phyloP scores from a whole-genome alignment of 1,140 invertebrate genomes.

The Diabrotica undecimpunctata region DNA sequence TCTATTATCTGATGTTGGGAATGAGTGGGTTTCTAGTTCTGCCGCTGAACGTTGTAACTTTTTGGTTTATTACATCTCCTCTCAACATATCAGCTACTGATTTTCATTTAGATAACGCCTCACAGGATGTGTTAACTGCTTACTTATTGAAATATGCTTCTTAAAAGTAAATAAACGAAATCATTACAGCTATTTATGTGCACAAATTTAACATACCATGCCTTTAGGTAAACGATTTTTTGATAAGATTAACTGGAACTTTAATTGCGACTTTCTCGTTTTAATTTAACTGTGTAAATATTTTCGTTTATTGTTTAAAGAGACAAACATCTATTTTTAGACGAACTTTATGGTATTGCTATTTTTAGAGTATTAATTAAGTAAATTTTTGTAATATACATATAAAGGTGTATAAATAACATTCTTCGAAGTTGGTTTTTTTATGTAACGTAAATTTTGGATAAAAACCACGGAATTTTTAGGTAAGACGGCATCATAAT shows the following conservation, averaged over 20 bases:
- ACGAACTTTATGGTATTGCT: too few species aligned
- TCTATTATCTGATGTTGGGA: conserved; percentile 17
- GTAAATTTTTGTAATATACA: too few species aligned
- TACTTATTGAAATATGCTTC: conserved; percentile 12
- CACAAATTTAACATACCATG: neutral
- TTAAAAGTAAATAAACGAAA: conserved; percentile 10
- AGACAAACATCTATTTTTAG: too few species aligned
- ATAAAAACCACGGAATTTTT: too few species aligned
- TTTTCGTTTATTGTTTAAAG: neutral
- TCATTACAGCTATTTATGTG: conserved; percentile 4
- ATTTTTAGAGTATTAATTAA: too few species aligned
- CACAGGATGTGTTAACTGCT: conserved; percentile 8
- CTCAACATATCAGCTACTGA: conserved; percentile 18
- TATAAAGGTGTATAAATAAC: too few species aligned
- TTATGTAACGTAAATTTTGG: too few species aligned
- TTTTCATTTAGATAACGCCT: conserved; percentile 19
- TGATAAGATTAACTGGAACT: too few species aligned
- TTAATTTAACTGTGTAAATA: neutral
- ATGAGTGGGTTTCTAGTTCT: conserved; percentile 14
- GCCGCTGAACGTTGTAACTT: conserved; percentile 8
- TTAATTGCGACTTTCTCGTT: neutral
- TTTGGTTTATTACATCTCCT: conserved; percentile 19
- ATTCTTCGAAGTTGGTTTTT: too few species aligned
- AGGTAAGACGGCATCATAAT: too few species aligned
- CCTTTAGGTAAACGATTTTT: too few species aligned